Evolutionary conservation across 2,888 invertebrate genomes (phyloP).

Genomic region (Taenaris catops): DNA sequence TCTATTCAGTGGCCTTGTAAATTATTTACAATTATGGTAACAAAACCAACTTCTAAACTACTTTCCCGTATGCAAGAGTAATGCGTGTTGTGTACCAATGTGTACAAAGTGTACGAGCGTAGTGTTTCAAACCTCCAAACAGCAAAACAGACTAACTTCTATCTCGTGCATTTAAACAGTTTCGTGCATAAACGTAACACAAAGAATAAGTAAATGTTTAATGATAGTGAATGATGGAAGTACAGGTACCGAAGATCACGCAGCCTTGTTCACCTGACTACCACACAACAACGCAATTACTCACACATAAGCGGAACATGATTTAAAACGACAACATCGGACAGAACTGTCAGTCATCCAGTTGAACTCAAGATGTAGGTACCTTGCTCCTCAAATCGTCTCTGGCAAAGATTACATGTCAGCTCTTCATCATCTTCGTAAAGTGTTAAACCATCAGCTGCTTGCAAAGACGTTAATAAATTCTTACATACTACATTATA

Average conservation of each 20-base stretch:
- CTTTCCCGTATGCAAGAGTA: slow-evolving; percentile 74
- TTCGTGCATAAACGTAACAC: slow-evolving; percentile 32
- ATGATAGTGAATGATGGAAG: slow-evolving; percentile 33
- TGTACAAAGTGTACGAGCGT: slow-evolving; percentile 26
- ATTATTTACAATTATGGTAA: slow-evolving; percentile 49
- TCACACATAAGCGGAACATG: slow-evolving; percentile 75
- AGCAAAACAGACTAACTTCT: slow-evolving; percentile 30
- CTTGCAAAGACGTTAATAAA: slow-evolving; percentile 81
- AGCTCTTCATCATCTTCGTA: slow-evolving; percentile 83
- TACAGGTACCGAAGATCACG: slow-evolving; percentile 21
- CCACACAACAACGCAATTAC: slow-evolving; percentile 77
- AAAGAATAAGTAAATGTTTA: slow-evolving; percentile 30
- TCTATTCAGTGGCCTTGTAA: slow-evolving; percentile 78
- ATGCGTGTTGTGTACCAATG: slow-evolving; percentile 69
- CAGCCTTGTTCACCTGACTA: slow-evolving; percentile 37
- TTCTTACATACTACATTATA: slow-evolving; percentile 48
- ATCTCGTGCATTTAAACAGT: slow-evolving; percentile 34
- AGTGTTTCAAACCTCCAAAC: slow-evolving; percentile 26
- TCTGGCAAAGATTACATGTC: slow-evolving; percentile 88
- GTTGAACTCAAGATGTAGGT: slow-evolving; percentile 78
- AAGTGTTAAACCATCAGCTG: slow-evolving; percentile 82
- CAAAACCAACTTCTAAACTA: slow-evolving; percentile 49
- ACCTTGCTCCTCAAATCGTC: slow-evolving; percentile 89
- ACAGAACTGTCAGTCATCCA: slow-evolving; percentile 49
- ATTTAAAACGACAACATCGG: slow-evolving; percentile 58